Evolutionary conservation across 92 coral and sea anemone species (phyloP), one percentile per base, ranked within the genome.

Genomic region (Actinostola sp.): DNA sequence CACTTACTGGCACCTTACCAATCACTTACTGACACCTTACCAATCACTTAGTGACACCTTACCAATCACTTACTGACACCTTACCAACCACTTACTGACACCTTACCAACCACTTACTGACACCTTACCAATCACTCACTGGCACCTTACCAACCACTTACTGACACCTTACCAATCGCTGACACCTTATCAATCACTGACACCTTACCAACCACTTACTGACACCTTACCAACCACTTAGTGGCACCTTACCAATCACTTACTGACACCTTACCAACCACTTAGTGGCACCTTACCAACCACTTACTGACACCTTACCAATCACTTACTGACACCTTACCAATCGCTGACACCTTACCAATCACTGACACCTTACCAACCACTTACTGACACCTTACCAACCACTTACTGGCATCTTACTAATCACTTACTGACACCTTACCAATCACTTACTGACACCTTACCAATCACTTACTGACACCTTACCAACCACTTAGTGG

Each of bases 291-390:
- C 60, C 60, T 21, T 53, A 53, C 31, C 60, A 53, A 20, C 60
- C 60, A 53, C 60, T 53, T 53, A 53, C 60, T 53, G 29, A 25
- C 60, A 53, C 60, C 60, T 21, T 53, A 53, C 31, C 60, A 53
- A 53, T 31, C 60, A 53, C 60, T 53, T 53, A 53, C 60, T 53
- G 60, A 53, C 60, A 53, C 60, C 60, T 53, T 53, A 53, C 60
- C 60, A 20, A 28, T 53, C 25, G 25, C 60, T 53, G 60, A 39
- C 31, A 53, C 60, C 60, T 21, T 53, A 53, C 60, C 60, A 53
- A 28, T 53, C 25, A 53, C 60, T 53, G 60, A 39, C 31, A 53
- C 60, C 60, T 21, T 53, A 53, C 60, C 60, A 20, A 53, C 60
- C 60, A 53, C 60, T 53, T 53, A 53, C 60, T 53, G 29, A 53